Evolutionary conservation across 1,140 invertebrate genomes (phyloP).

Genomic region (Radopholus similis): DNA sequence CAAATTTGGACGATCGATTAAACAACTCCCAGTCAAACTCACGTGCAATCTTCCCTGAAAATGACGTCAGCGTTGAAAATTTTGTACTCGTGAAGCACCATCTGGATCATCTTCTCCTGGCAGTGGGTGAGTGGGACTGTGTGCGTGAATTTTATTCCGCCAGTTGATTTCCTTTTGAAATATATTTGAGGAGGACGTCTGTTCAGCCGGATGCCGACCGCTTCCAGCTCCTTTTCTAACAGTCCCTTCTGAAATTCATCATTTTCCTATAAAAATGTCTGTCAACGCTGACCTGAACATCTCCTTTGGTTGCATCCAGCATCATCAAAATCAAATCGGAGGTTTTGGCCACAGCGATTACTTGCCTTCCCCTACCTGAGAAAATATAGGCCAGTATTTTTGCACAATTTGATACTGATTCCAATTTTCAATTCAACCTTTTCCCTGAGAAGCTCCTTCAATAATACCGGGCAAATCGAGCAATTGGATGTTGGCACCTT

Average conservation of each 20-base stretch:
- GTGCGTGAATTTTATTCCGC: slow-evolving; percentile 96
- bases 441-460: slow-evolving; percentile 97
- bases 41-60: slow-evolving; percentile 87
- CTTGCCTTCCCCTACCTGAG: slow-evolving; percentile 75
- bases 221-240: slow-evolving; percentile 95
- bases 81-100: slow-evolving; percentile 97
- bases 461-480: slow-evolving; percentile 99
- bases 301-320: slow-evolving; percentile 83
- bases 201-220: slow-evolving; percentile 92
- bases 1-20: slow-evolving; percentile 29
- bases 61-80: slow-evolving; percentile 96
- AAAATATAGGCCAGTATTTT: slow-evolving; percentile 61
- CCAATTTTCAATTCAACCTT: slow-evolving; percentile 70
- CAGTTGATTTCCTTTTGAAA: slow-evolving; percentile 85
- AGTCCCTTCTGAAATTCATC: slow-evolving; percentile 78
- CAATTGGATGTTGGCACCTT: slow-evolving; percentile 90
- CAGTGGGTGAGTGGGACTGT: slow-evolving; percentile 86
- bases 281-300: slow-evolving; percentile 38
- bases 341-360: slow-evolving; percentile 96
- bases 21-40: background rate
- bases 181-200: slow-evolving; percentile 94
- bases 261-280: background rate
- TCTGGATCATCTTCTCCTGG: slow-evolving; percentile 94
- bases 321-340: slow-evolving; percentile 97
- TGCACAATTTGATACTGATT: slow-evolving; percentile 65